Base-by-base conservation (phyloP, 2,797 vertebrate genomes). In the Aselliscus stoliczkanus region DNA sequence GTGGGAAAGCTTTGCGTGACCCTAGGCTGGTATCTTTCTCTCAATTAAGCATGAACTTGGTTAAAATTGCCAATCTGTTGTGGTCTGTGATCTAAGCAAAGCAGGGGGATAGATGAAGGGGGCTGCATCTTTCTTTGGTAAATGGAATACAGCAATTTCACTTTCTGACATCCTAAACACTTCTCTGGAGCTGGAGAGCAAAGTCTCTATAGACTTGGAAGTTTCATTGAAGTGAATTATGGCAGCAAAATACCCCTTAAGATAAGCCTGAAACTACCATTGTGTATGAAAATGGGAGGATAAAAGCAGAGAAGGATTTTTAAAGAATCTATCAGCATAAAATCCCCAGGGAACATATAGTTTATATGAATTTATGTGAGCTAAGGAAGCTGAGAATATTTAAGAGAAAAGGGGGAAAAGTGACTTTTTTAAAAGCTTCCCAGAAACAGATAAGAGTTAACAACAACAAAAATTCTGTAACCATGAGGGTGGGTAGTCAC, bases 371-470 rank as follows among this genome's bases (percentile, higher is more conserved):
- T 81, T 65, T 47, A 39, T 86, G 54, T 72, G 42, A 90, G 50
- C 31, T 56, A 64, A 31, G 70, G 56, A 72, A 47, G 37, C 34
- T 87, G 58, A 72, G 18, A 73, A n/a, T 77, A 77, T 67, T 72
- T 90, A 64, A 89, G 42, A 44, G 9, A 44, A 29, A 75, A 77
- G 42, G 2, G 47, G 23, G 27, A 27, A 27, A 76, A 72, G 42
- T n/a, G 34, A 81, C 31, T 88, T 85, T 92, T 94, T 77, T 60
- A 52, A 85, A 86, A 90, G 50, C 31, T 88, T 90, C 25, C 76
- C 58, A 96, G 81, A 82, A 80, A 84, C 34, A 93, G 76, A 50
- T 92, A 90, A 88, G 15, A 79, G 50, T 64, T 80, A 52, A 81
- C 4, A 39, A 56, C 37, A 60, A 67, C 3, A 70, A 87, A 44